Evolutionary conservation across 2,888 invertebrate genomes (phyloP).

Genomic region (Scaptomyza flava): DNA sequence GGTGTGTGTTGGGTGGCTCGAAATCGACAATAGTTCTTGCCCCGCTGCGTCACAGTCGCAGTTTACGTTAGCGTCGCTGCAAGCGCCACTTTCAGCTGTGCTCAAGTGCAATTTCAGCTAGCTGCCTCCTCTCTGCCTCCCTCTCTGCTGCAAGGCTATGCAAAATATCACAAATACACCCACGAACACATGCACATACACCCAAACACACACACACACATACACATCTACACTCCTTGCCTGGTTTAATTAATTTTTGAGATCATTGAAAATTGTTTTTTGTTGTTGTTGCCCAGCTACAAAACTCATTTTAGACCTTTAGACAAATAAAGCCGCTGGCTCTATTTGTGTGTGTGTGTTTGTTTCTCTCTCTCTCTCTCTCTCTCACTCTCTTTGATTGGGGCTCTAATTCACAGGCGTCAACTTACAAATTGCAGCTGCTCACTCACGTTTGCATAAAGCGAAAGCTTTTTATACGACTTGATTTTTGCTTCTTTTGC

Average conservation of each 20-base stretch:
- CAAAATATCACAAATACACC: constrained; percentile 47
- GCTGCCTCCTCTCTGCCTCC: neutral
- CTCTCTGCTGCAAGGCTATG: constrained; percentile 42
- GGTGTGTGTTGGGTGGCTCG: constrained; percentile 37
- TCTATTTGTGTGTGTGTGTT: constrained; percentile 17
- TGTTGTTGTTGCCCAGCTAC: constrained; percentile 31
- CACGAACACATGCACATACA: constrained; percentile 20
- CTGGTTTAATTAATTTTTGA: constrained; percentile 84
- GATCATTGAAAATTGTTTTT: constrained; percentile 81
- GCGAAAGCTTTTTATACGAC: constrained; percentile 41
- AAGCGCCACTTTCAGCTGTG: neutral
- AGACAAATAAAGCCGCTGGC: constrained; percentile 38
- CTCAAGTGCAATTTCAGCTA: constrained; percentile 1
- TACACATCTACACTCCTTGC: constrained; percentile 18
- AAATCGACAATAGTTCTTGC: constrained; percentile 66
- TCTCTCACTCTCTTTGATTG: constrained; percentile 4
- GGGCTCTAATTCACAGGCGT: constrained; percentile 70
- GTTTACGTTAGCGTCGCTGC: constrained; percentile 7
- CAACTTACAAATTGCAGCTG: constrained; percentile 71
- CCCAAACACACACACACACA: neutral
- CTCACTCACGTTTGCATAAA: constrained; percentile 34
- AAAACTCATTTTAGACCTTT: constrained; percentile 40
- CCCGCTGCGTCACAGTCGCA: constrained; percentile 36
- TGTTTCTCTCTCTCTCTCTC: neutral
- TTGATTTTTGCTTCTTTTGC: constrained; percentile 24